These are phyloP conservation scores for Hypena proboscidalis DNA, from an alignment of 2,888 invertebrate species.

Conservation along the genomic window DNA sequence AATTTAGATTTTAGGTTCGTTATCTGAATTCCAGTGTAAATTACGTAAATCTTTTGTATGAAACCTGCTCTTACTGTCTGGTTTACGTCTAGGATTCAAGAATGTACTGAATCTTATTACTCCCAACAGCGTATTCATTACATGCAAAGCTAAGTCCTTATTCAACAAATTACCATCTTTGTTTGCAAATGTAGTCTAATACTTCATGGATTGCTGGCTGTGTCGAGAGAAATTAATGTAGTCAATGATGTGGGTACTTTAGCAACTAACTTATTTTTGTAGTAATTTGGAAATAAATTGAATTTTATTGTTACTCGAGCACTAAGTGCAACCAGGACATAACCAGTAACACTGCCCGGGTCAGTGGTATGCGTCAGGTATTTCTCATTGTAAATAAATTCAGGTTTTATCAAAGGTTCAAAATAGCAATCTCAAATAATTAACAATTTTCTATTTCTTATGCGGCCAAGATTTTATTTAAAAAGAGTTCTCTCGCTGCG, in stretches of 20 bases:
- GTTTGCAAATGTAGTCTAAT: constrained; percentile 8
- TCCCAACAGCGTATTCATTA: constrained; percentile 12
- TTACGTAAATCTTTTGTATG: constrained; percentile 2
- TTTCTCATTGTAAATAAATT: background rate
- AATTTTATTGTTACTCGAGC: too few species aligned
- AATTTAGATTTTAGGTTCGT: too few species aligned
- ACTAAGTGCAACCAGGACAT: too few species aligned
- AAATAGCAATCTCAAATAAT: background rate
- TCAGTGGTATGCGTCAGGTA: too few species aligned
- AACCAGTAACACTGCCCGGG: too few species aligned
- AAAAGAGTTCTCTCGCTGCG: constrained; percentile 27
- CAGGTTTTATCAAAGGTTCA: background rate
- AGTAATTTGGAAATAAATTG: too few species aligned
- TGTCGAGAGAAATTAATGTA: background rate
- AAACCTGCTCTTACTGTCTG: constrained; percentile 12
- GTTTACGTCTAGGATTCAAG: constrained; percentile 13
- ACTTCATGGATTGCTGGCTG: background rate
- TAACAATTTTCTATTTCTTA: constrained; percentile 26
- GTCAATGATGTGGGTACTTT: background rate
- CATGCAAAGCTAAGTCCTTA: constrained; percentile 5
- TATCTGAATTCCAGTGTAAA: too few species aligned
- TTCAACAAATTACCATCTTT: background rate
- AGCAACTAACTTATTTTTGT: too few species aligned
- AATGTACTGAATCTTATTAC: constrained; percentile 30
- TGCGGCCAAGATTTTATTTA: constrained; percentile 22